phyloP scores from a whole-genome alignment of 1,140 invertebrate genomes.

The Prorops nasuta region DNA sequence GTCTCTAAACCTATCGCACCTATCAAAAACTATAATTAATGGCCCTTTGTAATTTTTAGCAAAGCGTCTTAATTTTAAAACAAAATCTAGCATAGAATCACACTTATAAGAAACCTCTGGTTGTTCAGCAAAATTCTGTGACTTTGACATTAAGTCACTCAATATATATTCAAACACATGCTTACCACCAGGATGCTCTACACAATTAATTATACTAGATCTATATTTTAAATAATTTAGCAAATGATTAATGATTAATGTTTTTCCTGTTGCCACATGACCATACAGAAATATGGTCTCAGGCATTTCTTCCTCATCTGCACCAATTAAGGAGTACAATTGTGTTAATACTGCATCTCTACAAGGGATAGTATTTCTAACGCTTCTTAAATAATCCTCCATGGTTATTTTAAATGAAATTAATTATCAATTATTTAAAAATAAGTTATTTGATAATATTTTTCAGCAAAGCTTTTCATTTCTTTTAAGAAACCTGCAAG shows the following conservation, averaged over 20 bases:
- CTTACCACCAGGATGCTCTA: slow-evolving; percentile 76
- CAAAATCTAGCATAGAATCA: slow-evolving; percentile 75
- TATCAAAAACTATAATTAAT: slow-evolving; percentile 71
- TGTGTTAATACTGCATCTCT: slow-evolving; percentile 61
- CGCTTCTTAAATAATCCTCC: slow-evolving; percentile 51
- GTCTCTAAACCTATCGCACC: slow-evolving; percentile 72
- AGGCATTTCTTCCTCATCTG: slow-evolving; percentile 61
- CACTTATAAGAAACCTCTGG: slow-evolving; percentile 56
- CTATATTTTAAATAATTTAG: slow-evolving; percentile 63
- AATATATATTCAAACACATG: slow-evolving; percentile 78
- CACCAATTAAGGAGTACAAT: slow-evolving; percentile 62
- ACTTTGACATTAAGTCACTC: slow-evolving; percentile 57
- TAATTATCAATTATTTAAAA: neutral
- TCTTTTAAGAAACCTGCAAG: slow-evolving; percentile 39
- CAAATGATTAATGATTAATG: slow-evolving; percentile 63
- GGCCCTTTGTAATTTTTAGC: slow-evolving; percentile 44
- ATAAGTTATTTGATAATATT: neutral
- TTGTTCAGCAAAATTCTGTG: slow-evolving; percentile 38
- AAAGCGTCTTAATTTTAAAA: slow-evolving; percentile 58
- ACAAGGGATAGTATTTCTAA: slow-evolving; percentile 55
- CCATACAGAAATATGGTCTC: slow-evolving; percentile 74
- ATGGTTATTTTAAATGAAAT: slow-evolving; percentile 32
- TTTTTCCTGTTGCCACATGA: slow-evolving; percentile 79
- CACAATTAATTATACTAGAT: slow-evolving; percentile 72
- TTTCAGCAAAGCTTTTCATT: slow-evolving; percentile 7